phyloP scores from a whole-genome alignment of 2,113 vertebrate species.

The Notothenia coriiceps region DNA sequence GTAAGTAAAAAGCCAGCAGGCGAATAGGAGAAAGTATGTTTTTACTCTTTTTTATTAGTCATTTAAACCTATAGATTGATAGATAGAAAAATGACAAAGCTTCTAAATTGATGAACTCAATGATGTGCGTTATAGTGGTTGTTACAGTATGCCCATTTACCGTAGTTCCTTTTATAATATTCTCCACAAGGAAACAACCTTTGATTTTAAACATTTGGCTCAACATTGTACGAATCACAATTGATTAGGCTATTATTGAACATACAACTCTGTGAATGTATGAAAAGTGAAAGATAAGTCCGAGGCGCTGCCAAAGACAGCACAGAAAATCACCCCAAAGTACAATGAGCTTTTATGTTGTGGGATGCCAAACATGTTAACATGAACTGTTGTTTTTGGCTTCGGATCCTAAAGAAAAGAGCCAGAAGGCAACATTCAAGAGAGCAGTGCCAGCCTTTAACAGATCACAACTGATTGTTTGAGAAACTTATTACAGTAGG shows the following conservation, averaged over 20 bases:
- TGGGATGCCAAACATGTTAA: slow-evolving; percentile 47
- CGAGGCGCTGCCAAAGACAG: slow-evolving; percentile 26
- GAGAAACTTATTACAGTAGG: neutral
- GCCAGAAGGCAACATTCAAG: slow-evolving; percentile 30
- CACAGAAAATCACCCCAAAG: slow-evolving; percentile 22
- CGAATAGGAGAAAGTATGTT: no score
- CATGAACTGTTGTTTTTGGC: slow-evolving; percentile 48
- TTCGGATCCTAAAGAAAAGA: slow-evolving; percentile 4
- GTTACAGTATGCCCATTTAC: no score
- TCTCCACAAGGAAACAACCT: neutral
- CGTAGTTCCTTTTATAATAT: no score
- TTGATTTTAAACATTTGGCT: slow-evolving; percentile 29
- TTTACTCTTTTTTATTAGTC: no score
- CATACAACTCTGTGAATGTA: slow-evolving; percentile 45
- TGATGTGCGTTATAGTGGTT: no score
- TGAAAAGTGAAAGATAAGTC: slow-evolving; percentile 49
- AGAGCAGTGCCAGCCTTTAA: slow-evolving; percentile 11
- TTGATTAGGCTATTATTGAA: slow-evolving; percentile 21
- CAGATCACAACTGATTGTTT: slow-evolving; percentile 17
- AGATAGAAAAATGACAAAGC: no score
- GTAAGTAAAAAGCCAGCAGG: no score
- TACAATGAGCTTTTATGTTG: slow-evolving; percentile 17
- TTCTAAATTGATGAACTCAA: no score
- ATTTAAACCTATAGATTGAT: no score
- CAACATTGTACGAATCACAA: slow-evolving; percentile 25